Evolutionary conservation across 2,797 vertebrate genomes (phyloP).

Genomic region (Chaenodraco wilsoni): DNA sequence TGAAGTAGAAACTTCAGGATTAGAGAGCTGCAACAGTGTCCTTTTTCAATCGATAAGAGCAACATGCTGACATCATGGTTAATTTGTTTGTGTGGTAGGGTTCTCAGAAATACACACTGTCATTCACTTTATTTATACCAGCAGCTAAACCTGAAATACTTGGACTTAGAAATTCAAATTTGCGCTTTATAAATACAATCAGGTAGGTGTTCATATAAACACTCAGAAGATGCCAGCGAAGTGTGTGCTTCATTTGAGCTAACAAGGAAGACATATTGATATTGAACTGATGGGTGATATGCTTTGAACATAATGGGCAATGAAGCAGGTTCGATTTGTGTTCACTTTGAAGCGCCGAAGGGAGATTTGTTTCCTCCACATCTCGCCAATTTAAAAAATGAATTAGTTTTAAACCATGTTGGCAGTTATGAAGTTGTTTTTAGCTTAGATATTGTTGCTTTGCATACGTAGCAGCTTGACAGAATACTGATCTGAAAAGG

Average conservation of each 20-base stretch:
- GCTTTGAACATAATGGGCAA: slow-evolving; percentile 23
- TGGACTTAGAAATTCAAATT: too few relatives aligned
- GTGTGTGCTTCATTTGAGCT: slow-evolving; percentile 25
- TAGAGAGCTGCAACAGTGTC: slow-evolving; percentile 10
- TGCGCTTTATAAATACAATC: too few relatives aligned
- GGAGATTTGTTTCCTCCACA: slow-evolving; percentile 40
- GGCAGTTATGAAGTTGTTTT: slow-evolving; percentile 70
- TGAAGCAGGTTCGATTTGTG: slow-evolving; percentile 25
- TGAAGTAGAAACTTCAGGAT: slow-evolving; percentile 4
- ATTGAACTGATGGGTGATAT: slow-evolving; percentile 46
- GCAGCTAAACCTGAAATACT: slow-evolving; percentile 10
- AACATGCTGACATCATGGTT: slow-evolving; percentile 47
- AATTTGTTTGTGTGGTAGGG: slow-evolving; percentile 30
- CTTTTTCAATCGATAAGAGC: slow-evolving; percentile 47
- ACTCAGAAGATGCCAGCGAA: not conserved
- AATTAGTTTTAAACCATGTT: slow-evolving; percentile 65
- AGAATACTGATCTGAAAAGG: slow-evolving; percentile 29
- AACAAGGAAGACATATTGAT: slow-evolving; percentile 20
- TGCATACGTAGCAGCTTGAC: slow-evolving; percentile 31
- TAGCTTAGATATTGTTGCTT: slow-evolving; percentile 47
- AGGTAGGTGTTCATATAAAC: not conserved
- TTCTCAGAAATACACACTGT: slow-evolving; percentile 44
- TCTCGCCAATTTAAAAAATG: slow-evolving; percentile 61
- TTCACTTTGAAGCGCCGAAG: slow-evolving; percentile 29
- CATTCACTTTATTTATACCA: slow-evolving; percentile 37